Evolutionary conservation across 2,888 invertebrate species (phyloP), one percentile per base, ranked within the genome.

Genomic region (Seira musarum): DNA sequence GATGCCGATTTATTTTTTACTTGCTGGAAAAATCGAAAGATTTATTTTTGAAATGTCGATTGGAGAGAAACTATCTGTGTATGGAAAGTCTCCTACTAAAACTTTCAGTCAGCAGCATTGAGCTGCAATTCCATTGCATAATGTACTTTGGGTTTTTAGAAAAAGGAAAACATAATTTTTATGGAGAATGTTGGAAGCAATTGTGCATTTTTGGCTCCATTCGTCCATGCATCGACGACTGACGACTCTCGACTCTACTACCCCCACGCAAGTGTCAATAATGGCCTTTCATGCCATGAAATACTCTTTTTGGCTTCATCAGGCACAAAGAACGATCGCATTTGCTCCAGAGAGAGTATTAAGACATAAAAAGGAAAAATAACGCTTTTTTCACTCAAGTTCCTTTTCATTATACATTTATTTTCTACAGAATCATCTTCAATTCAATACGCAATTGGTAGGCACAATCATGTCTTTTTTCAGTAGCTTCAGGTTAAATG

Each of bases 241-340:
- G 17, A 10, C 13, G 46, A 46, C 13, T 46, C 13, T 46, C 13
- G 66, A 61, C 67, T 17, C 1, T 19, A 3, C 1, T 24, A 22
- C 24, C 21, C 67, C 21, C 73, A 73, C 73, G 79, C 79, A 79
- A 79, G 79, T 79, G 79, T 73, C 73, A 73, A 65, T 79, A 79
- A 79, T 79, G 69, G 79, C 73, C 64, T 67, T 77, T 21, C 63
- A 49, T 40, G 61, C 25, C 22, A 66, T 25, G 66, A 19, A 61
- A 46, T 22, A 8, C 57, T 19, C 6, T 49, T 22, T 60, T 57
- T 30, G 10, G 46, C 25, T 63, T 19, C 30, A 30, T 30, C 30
- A 30, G 30, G 30, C 8, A 30, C 3, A 30, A 30, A 5, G 30
- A 30, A 30, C 30, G 2, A 30, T 2, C 8, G 30, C 30, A 8